A percentile compares a stretch with the other conserved stretches of the same genome.
These are phyloP conservation scores for Drosophila virilis DNA, from an alignment of 1,140 invertebrate genomes.

Conservation along the genomic window DNA sequence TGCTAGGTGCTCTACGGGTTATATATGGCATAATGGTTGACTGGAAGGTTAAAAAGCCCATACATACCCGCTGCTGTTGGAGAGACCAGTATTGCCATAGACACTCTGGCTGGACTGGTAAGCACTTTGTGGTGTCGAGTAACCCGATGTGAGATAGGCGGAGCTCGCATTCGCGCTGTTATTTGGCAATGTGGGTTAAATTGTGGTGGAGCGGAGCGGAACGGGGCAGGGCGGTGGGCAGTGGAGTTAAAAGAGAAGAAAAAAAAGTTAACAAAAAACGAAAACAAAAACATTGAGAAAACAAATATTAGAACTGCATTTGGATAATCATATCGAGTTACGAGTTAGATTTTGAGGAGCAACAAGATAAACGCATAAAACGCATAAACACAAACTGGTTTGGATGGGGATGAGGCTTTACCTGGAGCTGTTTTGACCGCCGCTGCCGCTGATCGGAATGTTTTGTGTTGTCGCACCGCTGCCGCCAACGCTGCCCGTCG, in stretches of 20 bases:
- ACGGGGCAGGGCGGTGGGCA: neutral
- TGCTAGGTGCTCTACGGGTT: neutral
- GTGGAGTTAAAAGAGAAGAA: slow-evolving; percentile 37
- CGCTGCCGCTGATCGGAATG: slow-evolving; percentile 82
- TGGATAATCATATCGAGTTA: neutral
- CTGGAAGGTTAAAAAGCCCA: slow-evolving; percentile 13
- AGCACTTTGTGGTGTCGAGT: slow-evolving; percentile 83
- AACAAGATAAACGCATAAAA: neutral
- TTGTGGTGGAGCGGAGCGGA: neutral
- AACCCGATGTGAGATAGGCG: slow-evolving; percentile 83
- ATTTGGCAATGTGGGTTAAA: slow-evolving; percentile 21
- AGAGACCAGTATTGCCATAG: slow-evolving; percentile 83
- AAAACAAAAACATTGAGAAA: slow-evolving; percentile 1
- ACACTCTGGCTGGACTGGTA: slow-evolving; percentile 84
- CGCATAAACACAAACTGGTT: slow-evolving; percentile 18
- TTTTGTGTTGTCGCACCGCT: slow-evolving; percentile 71
- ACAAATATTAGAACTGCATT: slow-evolving; percentile 16
- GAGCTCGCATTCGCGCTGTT: slow-evolving; percentile 82
- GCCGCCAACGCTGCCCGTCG: slow-evolving; percentile 55
- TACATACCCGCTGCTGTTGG: slow-evolving; percentile 84
- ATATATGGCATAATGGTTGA: too few relatives aligned
- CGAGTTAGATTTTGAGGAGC: neutral
- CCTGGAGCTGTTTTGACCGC: slow-evolving; percentile 77
- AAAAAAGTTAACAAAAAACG: slow-evolving; percentile 38
- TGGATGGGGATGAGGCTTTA: slow-evolving; percentile 17